Evolutionary conservation across 2,113 vertebrate species (phyloP).

Genomic region (Colius striatus): DNA sequence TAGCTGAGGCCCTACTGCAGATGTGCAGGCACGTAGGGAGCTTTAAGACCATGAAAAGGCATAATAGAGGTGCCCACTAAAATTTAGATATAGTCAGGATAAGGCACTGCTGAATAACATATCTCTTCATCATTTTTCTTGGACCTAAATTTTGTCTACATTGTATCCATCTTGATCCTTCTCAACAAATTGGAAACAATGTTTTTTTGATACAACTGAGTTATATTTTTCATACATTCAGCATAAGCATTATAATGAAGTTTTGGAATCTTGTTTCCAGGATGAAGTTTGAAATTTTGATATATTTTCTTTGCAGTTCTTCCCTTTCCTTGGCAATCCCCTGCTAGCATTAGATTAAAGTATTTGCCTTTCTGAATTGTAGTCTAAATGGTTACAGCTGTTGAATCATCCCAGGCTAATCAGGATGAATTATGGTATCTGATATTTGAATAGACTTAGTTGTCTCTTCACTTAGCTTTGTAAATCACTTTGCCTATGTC

Average conservation of each 20-base stretch:
- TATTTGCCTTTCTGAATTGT: slow-evolving; percentile 58
- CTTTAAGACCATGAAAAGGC: not conserved
- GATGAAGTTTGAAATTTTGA: slow-evolving; percentile 46
- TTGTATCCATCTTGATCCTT: not conserved
- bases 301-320: slow-evolving; percentile 65
- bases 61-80: not conserved
- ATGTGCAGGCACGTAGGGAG: not conserved
- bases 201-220: not conserved
- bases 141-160: not conserved
- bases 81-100: not conserved
- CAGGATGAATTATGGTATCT: slow-evolving; percentile 56
- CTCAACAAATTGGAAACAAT: not conserved
- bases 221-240: slow-evolving; percentile 22
- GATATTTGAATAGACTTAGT: slow-evolving; percentile 47
- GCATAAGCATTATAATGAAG: slow-evolving; percentile 27
- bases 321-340: slow-evolving; percentile 51
- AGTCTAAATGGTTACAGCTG: slow-evolving; percentile 68
- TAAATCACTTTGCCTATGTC: slow-evolving; percentile 38
- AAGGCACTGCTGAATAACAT: not conserved
- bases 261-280: slow-evolving; percentile 49
- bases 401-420: slow-evolving; percentile 60
- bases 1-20: not conserved
- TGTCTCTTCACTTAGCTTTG: slow-evolving; percentile 31
- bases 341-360: slow-evolving; percentile 48
- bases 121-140: not conserved